Base-by-base conservation (phyloP, 2,888 invertebrate species). In the Amphipoea lucens region DNA sequence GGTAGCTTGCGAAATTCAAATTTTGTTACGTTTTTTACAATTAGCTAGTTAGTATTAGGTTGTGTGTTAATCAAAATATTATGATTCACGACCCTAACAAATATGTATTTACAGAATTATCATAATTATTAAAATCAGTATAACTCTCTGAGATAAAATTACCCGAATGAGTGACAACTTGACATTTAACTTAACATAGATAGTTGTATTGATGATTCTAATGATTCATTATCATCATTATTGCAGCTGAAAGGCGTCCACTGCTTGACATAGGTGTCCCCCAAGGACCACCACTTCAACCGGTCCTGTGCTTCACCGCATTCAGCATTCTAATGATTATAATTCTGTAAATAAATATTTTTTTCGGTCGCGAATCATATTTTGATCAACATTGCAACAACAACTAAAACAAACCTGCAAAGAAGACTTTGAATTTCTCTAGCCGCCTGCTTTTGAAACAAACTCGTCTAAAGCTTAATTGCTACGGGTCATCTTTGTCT, bases 381-480 rank as follows among this genome's bases (percentile, higher is more conserved):
- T 29, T 71, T 40, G 6, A 62, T 17, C n/a, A n/a, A 71, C 5
- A 40, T 9, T 45, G 45, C 45, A 45, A 63, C 17, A 17, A 71
- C 11, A 7, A n/a, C 3, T n/a, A 17, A 11, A 5, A 63, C 4
- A 7, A 3, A n/a, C 4, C 2, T 40, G 5, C 4, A 70, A 36
- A 36, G 0, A 1, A 23, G 23, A 36, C 12, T 36, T 23, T 7
- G 0, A 3, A 17, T 62, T 17, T 70, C 9, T 11, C 17, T 1
- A 1, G 62, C 17, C 36, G 23, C 54, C 23, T 45, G 7, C n/a
- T 60, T 81, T 67, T 42, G n/a, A 12, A 62, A 81, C 57, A 67
- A 67, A 63, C 75, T 70, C 23, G 54, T 83, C 57, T 51, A 7
- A 71, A 81, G 40, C 68, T 65, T 45, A 51, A 73, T 73, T 36